A percentile compares a stretch with the other conserved stretches of the same genome.
Evolutionary conservation across 1,140 invertebrate genomes (phyloP).

Genomic region (Drosophila punjabiensis): DNA sequence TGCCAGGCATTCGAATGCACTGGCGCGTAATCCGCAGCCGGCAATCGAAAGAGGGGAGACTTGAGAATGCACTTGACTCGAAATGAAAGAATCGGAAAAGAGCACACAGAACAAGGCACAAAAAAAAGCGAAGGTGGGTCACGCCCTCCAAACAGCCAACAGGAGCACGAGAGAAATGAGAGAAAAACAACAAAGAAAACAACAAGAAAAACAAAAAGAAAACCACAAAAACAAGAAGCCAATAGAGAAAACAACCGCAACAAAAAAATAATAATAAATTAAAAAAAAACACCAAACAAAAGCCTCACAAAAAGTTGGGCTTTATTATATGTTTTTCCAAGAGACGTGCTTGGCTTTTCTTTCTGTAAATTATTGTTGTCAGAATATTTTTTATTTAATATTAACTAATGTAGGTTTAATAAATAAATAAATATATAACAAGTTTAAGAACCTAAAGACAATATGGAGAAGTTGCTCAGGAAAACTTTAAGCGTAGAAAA

Average conservation of each 20-base stretch:
- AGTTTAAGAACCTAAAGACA: background rate
- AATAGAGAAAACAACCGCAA: conserved; percentile 3
- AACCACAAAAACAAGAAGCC: conserved; percentile 4
- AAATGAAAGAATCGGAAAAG: conserved; percentile 66
- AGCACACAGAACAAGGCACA: conserved; percentile 18
- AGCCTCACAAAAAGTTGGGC: conserved; percentile 30
- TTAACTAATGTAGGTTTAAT: background rate
- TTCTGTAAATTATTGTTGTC: background rate
- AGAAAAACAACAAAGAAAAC: background rate
- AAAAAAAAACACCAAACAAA: conserved; percentile 13
- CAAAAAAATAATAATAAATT: background rate
- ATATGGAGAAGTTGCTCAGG: background rate
- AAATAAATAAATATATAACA: background rate
- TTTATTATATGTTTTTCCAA: conserved; percentile 19
- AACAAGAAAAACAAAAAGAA: conserved; percentile 1
- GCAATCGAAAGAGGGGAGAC: conserved; percentile 45
- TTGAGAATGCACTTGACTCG: conserved; percentile 70
- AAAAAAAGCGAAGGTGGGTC: conserved; percentile 10
- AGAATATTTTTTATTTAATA: background rate
- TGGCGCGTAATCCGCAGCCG: conserved; percentile 56
- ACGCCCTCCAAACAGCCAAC: conserved; percentile 4
- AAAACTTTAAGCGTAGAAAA: background rate
- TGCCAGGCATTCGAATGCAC: conserved; percentile 71
- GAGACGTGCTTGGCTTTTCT: conserved; percentile 1
- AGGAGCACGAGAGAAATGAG: conserved; percentile 1